phyloP scores from a whole-genome alignment of 2,797 vertebrate species.

The Thalassophryne amazonica region DNA sequence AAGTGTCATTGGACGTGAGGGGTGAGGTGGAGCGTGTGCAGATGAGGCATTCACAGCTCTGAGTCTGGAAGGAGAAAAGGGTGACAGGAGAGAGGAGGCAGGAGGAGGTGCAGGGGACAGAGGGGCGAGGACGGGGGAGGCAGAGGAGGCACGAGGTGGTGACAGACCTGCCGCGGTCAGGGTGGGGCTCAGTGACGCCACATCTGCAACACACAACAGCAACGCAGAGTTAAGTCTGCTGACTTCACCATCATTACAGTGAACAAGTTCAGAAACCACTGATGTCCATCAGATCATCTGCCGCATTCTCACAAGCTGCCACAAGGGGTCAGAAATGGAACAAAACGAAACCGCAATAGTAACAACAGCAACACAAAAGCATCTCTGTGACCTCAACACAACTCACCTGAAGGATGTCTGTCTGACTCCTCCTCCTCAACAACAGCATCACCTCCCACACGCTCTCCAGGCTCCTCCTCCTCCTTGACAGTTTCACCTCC shows the following conservation, averaged over 20 bases:
- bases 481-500: background rate
- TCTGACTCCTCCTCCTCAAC: background rate
- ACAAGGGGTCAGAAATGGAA: too few species aligned
- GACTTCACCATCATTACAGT: too few species aligned
- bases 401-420: conserved; percentile 31
- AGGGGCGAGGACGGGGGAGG: background rate
- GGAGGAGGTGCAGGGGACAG: background rate
- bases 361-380: too few species aligned
- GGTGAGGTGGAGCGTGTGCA: background rate
- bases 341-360: too few species aligned
- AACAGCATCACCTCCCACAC: background rate
- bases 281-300: too few species aligned
- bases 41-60: conserved; percentile 31
- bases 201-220: too few species aligned
- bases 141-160: conserved; percentile 12
- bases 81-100: conserved; percentile 11
- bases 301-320: too few species aligned
- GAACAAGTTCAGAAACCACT: too few species aligned
- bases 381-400: too few species aligned
- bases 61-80: background rate
- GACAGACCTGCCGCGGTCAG: background rate
- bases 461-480: background rate
- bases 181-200: background rate
- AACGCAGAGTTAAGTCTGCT: too few species aligned
- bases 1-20: background rate